Conservation (phyloP, 2,797 vertebrate genomes). For the Xerus rutilus region DNA sequence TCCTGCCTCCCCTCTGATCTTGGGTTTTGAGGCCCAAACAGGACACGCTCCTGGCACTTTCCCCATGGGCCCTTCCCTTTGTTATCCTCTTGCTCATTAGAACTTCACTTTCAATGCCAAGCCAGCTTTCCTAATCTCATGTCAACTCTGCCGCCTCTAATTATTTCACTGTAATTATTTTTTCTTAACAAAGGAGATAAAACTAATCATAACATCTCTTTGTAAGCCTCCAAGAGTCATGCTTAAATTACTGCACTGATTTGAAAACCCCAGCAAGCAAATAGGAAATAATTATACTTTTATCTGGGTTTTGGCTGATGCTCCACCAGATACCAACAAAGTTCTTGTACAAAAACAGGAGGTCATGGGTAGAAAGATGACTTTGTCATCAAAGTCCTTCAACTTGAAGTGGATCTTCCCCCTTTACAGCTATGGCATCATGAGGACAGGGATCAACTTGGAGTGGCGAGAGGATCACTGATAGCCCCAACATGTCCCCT, state of each 20-base stretch:
- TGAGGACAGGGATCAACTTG: too few relatives aligned
- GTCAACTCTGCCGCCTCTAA: constrained; percentile 75
- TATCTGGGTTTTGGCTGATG: constrained; percentile 80
- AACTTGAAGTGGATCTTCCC: neutral
- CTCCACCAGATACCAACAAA: constrained; percentile 78
- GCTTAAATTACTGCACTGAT: constrained; percentile 84
- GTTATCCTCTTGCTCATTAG: constrained; percentile 41
- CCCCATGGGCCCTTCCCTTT: neutral
- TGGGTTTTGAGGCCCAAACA: neutral
- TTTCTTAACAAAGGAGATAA: constrained; percentile 84
- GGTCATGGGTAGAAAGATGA: constrained; percentile 58
- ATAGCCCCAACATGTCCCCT: neutral
- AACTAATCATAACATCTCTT: constrained; percentile 79
- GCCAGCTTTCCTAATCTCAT: constrained; percentile 71
- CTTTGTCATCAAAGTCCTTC: constrained; percentile 59
- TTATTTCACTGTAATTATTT: constrained; percentile 83
- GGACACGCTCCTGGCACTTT: neutral
- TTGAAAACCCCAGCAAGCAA: constrained; percentile 83
- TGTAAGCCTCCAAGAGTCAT: constrained; percentile 73
- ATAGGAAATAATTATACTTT: constrained; percentile 83
- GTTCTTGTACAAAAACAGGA: constrained; percentile 71
- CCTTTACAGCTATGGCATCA: neutral
- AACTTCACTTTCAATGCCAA: constrained; percentile 72
- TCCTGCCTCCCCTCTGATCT: neutral
- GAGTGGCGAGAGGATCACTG: neutral